Conservation (phyloP, 2,797 vertebrate species). For the Siniperca undulata region DNA sequence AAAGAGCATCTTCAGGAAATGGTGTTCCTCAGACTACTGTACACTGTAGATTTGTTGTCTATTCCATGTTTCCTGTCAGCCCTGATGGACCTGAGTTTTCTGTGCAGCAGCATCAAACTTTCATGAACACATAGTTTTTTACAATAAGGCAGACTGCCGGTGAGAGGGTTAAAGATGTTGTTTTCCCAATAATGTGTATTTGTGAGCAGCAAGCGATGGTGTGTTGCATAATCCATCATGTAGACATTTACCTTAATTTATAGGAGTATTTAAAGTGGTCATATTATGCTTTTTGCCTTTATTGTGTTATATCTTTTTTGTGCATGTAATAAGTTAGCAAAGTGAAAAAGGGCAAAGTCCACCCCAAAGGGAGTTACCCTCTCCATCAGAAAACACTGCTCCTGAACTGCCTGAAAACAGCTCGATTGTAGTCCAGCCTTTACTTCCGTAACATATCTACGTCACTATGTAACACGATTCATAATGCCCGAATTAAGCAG, state of each 20-base stretch:
- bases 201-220: background rate
- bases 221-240: constrained; percentile 15
- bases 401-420: too few relatives aligned
- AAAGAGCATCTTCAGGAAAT: constrained; percentile 68
- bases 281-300: too few relatives aligned
- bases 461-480: too few relatives aligned
- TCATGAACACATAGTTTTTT: background rate
- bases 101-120: constrained; percentile 7
- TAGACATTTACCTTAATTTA: background rate
- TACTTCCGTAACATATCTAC: too few relatives aligned
- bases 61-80: constrained; percentile 40
- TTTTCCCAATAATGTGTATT: constrained; percentile 23
- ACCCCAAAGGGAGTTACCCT: too few relatives aligned
- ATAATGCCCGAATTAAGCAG: too few relatives aligned
- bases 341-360: too few relatives aligned
- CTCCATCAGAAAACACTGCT: too few relatives aligned
- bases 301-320: too few relatives aligned
- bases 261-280: background rate
- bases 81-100: constrained; percentile 4
- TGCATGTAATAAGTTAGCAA: too few relatives aligned
- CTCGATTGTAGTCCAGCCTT: too few relatives aligned
- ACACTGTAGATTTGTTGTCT: constrained; percentile 28
- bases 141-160: background rate
- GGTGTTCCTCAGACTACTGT: constrained; percentile 30
- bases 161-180: background rate